Evolutionary conservation across 64 coral and sea anemone species (phyloP).

Genomic region (Pocillopora verrucosa): DNA sequence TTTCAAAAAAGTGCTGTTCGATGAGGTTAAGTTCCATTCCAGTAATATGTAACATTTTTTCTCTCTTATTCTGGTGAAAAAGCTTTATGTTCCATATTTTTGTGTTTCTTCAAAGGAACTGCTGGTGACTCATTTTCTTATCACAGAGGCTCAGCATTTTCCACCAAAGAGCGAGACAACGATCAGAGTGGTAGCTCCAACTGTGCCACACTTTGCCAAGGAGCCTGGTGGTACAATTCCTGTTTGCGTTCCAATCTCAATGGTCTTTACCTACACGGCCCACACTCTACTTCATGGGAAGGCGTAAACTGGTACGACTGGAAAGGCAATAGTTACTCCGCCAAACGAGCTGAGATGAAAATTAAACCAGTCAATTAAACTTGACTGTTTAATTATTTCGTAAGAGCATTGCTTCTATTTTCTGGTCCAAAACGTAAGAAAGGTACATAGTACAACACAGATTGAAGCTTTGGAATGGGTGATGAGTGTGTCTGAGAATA

Average conservation of each 20-base stretch:
- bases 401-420: too few species aligned
- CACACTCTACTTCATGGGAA: background rate
- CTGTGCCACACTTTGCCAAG: background rate
- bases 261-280: constrained; percentile 33
- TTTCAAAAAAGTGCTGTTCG: too few species aligned
- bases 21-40: too few species aligned
- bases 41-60: too few species aligned
- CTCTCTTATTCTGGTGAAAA: background rate
- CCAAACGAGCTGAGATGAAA: constrained; percentile 33
- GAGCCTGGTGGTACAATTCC: constrained; percentile 50
- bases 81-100: background rate
- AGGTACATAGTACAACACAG: too few species aligned
- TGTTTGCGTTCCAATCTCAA: constrained; percentile 26
- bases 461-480: too few species aligned
- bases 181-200: background rate
- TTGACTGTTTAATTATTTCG: too few species aligned
- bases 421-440: too few species aligned
- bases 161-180: constrained; percentile 51
- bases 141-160: constrained; percentile 25
- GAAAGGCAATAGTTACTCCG: constrained; percentile 30
- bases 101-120: background rate
- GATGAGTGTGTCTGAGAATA: too few species aligned
- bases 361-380: background rate
- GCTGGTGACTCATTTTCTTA: constrained; percentile 39
- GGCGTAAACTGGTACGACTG: constrained; percentile 3